Percentiles rank a stretch among this genome's conserved stretches.
Conservation (phyloP, 2,797 vertebrate species). For the Acanthis flammea region DNA sequence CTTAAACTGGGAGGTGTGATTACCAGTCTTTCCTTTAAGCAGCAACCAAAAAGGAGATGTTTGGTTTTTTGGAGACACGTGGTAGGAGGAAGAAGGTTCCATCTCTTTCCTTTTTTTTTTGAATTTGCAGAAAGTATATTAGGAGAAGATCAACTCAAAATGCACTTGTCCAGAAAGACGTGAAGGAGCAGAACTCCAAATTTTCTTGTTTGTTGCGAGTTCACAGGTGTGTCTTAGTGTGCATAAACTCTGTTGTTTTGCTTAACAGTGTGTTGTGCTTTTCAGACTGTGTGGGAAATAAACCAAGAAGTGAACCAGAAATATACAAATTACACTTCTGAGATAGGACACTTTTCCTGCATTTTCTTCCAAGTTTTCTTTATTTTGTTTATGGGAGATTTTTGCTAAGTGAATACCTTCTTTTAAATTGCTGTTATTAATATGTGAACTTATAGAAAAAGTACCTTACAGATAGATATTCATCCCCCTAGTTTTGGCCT, state of each 20-base stretch:
- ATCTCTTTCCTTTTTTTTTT: neutral
- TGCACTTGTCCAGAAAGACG: neutral
- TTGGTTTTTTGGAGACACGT: fast-evolving
- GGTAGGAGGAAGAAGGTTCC: neutral
- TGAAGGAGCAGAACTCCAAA: neutral
- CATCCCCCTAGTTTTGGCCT: neutral
- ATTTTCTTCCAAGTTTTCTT: neutral
- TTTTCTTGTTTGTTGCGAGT: neutral
- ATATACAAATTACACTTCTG: neutral
- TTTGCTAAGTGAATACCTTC: neutral
- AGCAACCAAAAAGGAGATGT: neutral
- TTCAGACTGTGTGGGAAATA: neutral
- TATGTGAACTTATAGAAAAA: neutral
- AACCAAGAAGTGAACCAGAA: neutral
- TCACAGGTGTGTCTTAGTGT: neutral
- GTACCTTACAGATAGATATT: neutral
- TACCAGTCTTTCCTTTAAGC: neutral
- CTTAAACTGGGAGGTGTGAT: neutral
- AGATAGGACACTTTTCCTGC: neutral
- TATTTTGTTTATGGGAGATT: neutral
- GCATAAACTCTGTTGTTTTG: neutral
- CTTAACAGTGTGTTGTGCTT: neutral
- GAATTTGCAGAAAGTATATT: neutral
- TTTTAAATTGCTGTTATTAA: neutral
- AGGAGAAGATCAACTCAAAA: neutral